phyloP scores from a whole-genome alignment of 2,797 vertebrate species.

The Oreochromis grahami region DNA sequence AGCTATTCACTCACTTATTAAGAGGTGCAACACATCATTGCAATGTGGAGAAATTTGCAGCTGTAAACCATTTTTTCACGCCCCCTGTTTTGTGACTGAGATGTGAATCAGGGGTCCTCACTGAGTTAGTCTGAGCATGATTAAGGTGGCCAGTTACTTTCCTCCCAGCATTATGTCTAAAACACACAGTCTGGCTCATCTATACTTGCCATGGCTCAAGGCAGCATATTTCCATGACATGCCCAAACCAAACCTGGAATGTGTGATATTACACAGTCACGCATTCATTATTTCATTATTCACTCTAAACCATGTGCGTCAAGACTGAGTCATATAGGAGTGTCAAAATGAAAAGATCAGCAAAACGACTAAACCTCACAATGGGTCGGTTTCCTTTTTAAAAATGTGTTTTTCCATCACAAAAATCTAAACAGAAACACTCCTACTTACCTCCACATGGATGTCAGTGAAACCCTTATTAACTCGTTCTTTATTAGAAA shows the following conservation, averaged over 20 bases:
- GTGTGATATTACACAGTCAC: constrained; percentile 54
- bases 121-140: background rate
- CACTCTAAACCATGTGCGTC: constrained; percentile 20
- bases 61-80: background rate
- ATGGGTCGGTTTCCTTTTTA: background rate
- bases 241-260: constrained; percentile 70
- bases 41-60: background rate
- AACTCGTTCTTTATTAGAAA: background rate
- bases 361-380: background rate
- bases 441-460: background rate
- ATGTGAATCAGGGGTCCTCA: background rate
- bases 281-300: constrained; percentile 31
- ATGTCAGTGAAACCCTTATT: background rate
- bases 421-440: background rate
- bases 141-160: background rate
- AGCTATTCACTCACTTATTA: background rate
- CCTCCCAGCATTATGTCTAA: background rate
- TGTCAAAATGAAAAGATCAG: background rate
- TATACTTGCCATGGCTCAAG: constrained; percentile 22
- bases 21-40: background rate
- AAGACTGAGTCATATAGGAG: constrained; percentile 41
- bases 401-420: constrained; percentile 2
- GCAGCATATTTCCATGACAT: constrained; percentile 56
- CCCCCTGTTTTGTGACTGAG: background rate
- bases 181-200: constrained; percentile 3